Conservation (phyloP, 2,888 invertebrate species). For the Cantharis rustica region DNA sequence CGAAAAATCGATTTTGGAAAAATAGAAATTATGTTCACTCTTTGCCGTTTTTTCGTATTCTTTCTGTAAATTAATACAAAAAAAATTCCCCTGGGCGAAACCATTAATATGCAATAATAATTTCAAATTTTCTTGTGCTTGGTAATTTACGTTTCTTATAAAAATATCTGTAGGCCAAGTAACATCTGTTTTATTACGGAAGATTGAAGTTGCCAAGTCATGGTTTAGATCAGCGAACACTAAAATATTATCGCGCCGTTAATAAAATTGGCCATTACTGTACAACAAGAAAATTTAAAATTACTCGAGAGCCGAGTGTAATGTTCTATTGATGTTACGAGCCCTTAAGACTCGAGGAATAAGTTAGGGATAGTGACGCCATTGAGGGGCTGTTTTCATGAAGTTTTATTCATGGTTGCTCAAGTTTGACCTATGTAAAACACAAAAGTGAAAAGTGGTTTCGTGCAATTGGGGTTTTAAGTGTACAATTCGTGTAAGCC, state of each 20-base stretch:
- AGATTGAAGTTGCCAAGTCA: slow-evolving; percentile 13
- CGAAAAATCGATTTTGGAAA: too few species aligned
- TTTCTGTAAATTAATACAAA: not conserved
- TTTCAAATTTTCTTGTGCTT: slow-evolving; percentile 14
- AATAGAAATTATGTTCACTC: too few species aligned
- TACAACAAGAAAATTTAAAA: slow-evolving; percentile 26
- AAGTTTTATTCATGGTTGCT: slow-evolving; percentile 24
- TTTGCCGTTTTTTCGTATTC: too few species aligned
- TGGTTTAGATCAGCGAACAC: slow-evolving; percentile 23
- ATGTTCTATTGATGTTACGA: slow-evolving; percentile 26
- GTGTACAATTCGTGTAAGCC: slow-evolving; percentile 4
- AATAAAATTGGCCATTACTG: slow-evolving; percentile 30
- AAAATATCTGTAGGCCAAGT: slow-evolving; percentile 25
- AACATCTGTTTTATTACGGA: slow-evolving; percentile 28
- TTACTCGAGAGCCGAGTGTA: slow-evolving; percentile 22
- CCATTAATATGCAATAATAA: slow-evolving; percentile 7
- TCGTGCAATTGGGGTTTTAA: slow-evolving; percentile 14
- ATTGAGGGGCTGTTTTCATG: slow-evolving; percentile 14
- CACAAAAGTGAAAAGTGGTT: slow-evolving; percentile 22
- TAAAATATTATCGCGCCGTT: slow-evolving; percentile 25
- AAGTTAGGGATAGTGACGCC: slow-evolving; percentile 8
- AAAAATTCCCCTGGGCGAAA: slow-evolving; percentile 5
- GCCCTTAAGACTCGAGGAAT: slow-evolving; percentile 22
- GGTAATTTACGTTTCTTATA: slow-evolving; percentile 23
- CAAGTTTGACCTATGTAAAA: slow-evolving; percentile 25